Evolutionary conservation across 2,113 vertebrate species (phyloP).

Genomic region (Motacilla alba): DNA sequence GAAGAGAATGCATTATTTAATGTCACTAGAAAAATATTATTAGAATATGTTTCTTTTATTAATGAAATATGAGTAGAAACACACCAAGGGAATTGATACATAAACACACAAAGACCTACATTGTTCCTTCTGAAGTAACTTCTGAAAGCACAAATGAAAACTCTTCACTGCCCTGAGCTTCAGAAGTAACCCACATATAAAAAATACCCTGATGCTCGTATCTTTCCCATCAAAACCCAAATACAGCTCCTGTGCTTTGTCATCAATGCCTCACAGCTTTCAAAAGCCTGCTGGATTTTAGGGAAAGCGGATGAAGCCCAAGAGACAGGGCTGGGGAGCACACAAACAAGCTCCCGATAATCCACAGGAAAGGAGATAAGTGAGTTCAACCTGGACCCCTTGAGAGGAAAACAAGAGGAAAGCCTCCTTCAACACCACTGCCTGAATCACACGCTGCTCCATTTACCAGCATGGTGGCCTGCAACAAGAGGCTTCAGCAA

Average conservation of each 20-base stretch:
- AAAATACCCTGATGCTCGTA: neutral
- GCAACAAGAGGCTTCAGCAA: neutral
- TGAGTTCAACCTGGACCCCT: neutral
- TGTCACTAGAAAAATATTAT: neutral
- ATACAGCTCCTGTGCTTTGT: neutral
- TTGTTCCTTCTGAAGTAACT: neutral
- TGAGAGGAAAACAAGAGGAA: neutral
- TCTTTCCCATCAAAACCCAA: slow-evolving; percentile 16
- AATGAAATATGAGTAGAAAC: neutral
- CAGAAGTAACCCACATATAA: neutral
- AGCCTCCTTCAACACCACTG: neutral
- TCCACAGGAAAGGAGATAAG: slow-evolving; percentile 16
- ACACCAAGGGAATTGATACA: neutral
- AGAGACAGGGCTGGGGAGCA: neutral
- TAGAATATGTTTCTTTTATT: neutral
- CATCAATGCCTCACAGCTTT: neutral
- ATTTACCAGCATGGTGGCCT: neutral
- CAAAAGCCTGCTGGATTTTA: neutral
- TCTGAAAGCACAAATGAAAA: neutral
- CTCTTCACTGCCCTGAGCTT: neutral
- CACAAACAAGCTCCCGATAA: neutral
- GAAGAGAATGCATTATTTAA: neutral
- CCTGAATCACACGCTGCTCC: neutral
- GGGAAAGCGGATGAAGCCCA: neutral
- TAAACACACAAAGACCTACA: neutral